Base-by-base conservation (phyloP, 2,888 invertebrate genomes). In the Glyphotaelius pellucidus region DNA sequence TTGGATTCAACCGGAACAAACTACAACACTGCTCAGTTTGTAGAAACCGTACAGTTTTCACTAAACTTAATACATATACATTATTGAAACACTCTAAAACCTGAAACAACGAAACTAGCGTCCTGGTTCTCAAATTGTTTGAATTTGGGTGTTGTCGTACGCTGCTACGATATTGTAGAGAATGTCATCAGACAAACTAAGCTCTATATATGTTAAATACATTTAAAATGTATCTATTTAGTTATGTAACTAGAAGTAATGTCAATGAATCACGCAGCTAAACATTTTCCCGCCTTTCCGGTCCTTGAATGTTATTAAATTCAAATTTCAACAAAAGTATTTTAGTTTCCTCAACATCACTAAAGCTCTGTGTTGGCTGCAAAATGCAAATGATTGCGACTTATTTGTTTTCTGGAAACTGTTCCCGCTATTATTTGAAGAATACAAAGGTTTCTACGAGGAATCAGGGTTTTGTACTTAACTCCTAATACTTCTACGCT, bases 381-480 rank as follows among this genome's bases (percentile, higher is more conserved):
- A 67, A 67, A 67, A 25, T 67, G 2, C 25, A n/a, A 67, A 67
- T 67, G 67, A 67, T 67, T 67, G 67, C 25, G n/a, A 25, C 19
- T 84, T 84, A 38, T 32, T 35, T 35, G 3, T 84, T 84, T 84
- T 84, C 38, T 84, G 31, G 38, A 25, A 84, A 32, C n/a, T 15
- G 3, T 19, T 84, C 32, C 83, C 84, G n/a, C 32, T 84, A 84
- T 84, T 84, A 84, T n/a, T 84, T 31, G 38, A 32, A 84, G 84
- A 84, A 32, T 35, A 84, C 25, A 84, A 84, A 90, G 90, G 90
- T 89, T 89, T 86, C 80, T 92, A 90, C 32, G 88, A 93, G 93
- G 92, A 93, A 93, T 93, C 93, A 93, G 93, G 93, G 93, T 93
- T 92, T 92, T 87, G 67, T 92, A 92, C 92, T 91, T 91, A 67